phyloP scores from a whole-genome alignment of 2,797 vertebrate genomes.

The Apogon hyalosoma region DNA sequence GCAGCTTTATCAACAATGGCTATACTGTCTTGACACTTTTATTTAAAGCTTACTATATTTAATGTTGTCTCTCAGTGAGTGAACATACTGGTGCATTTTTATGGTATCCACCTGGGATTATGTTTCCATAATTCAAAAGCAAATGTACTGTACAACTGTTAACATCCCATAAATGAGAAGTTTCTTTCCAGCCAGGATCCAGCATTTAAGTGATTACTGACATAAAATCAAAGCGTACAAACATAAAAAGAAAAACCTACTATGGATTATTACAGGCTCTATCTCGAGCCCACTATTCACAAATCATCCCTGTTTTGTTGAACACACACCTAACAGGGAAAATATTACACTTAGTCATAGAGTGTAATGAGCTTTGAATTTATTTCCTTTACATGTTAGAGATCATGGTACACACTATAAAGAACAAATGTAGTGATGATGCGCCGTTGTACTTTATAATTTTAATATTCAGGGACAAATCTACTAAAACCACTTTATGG shows the following conservation, averaged over 20 bases:
- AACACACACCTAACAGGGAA: constrained; percentile 16
- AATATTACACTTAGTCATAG: not conserved
- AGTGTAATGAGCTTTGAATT: constrained; percentile 25
- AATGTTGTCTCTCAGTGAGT: constrained; percentile 38
- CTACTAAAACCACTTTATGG: too few species aligned
- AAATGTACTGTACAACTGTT: constrained; percentile 37
- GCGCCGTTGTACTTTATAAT: too few species aligned
- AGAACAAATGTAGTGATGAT: too few species aligned
- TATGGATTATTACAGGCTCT: constrained; percentile 48
- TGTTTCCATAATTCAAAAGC: constrained; percentile 44
- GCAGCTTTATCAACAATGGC: constrained; percentile 55
- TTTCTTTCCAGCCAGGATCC: constrained; percentile 36
- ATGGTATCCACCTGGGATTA: constrained; percentile 38
- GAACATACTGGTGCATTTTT: constrained; percentile 8
- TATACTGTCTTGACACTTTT: constrained; percentile 56
- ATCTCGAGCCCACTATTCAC: constrained; percentile 24
- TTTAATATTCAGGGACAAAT: too few species aligned
- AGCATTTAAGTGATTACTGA: constrained; percentile 44
- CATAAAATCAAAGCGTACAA: constrained; percentile 49
- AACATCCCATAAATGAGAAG: constrained; percentile 44
- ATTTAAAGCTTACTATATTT: constrained; percentile 62
- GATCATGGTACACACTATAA: too few species aligned
- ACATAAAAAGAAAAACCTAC: constrained; percentile 46
- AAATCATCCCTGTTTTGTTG: constrained; percentile 53
- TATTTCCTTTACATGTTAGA: constrained; percentile 1